Conservation (phyloP, 2,113 vertebrate species). For the Onychorhynchus coronatus region DNA sequence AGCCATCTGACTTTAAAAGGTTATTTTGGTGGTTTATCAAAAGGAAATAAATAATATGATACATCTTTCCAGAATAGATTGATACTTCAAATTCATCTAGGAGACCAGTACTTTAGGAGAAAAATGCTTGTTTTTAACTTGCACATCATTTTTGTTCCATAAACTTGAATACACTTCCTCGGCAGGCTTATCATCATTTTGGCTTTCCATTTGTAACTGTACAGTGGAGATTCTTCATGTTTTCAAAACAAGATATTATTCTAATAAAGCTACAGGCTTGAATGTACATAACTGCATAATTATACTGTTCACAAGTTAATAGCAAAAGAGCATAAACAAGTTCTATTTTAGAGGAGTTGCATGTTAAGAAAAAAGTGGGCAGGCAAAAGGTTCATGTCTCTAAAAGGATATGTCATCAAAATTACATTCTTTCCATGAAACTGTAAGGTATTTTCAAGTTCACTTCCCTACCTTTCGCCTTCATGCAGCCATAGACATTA, state of each 20-base stretch:
- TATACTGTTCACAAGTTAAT: not conserved
- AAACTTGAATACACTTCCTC: not conserved
- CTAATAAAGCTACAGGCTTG: not conserved
- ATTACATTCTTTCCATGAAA: not conserved
- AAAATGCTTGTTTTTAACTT: not conserved
- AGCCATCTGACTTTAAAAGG: slow-evolving; percentile 42
- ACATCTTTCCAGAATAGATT: slow-evolving; percentile 30
- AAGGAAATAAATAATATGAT: slow-evolving; percentile 49
- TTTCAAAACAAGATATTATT: not conserved
- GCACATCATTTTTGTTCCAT: not conserved
- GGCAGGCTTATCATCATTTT: not conserved
- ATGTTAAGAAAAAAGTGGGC: not conserved
- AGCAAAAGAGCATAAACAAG: not conserved
- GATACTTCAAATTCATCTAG: not conserved
- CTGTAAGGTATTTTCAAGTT: not conserved
- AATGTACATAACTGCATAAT: not conserved
- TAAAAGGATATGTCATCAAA: not conserved
- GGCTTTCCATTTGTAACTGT: not conserved
- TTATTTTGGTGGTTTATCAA: slow-evolving; percentile 60
- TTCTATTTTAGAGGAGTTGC: not conserved
- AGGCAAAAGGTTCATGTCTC: not conserved
- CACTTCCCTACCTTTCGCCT: not conserved
- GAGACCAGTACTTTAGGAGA: not conserved
- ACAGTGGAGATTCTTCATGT: not conserved
- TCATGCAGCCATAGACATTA: not conserved